Base-by-base conservation (phyloP, 2,797 vertebrate genomes). In the Danio albolineatus region DNA sequence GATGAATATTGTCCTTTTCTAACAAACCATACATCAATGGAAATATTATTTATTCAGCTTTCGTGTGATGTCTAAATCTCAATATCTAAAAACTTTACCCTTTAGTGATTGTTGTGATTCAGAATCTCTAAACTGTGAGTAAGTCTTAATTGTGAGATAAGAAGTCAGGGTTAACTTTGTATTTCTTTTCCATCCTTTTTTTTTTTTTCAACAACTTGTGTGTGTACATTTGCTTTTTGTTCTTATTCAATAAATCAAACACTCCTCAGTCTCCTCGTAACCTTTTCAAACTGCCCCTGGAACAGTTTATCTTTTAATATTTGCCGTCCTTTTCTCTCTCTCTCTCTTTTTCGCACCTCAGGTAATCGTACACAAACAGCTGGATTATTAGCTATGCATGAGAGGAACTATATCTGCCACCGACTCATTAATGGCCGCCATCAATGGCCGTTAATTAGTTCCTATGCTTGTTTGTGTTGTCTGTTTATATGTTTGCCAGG, bases 171-270 rank as follows among this genome's bases (percentile, higher is more conserved):
- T 28, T 28, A 28, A 28, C 28, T 28, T 28, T 28, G 28, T n/a
- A n/a, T n/a, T n/a, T n/a, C n/a, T n/a, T n/a, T n/a, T n/a, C n/a
- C n/a, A n/a, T n/a, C n/a, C n/a, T n/a, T n/a, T n/a, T n/a, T n/a
- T n/a, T 28, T 28, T 28, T 1, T 28, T 28, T 28, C 28, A n/a
- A 36, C 6, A 10, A 1, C 1, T 48, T 9, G 44, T 3, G 10
- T 16, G 28, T 38, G 21, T 28, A 0, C n/a, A 39, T 62, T 62
- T 43, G 16, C 39, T 51, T 53, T 38, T 17, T 70, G 85, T 80
- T 85, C 84, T 90, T 82, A 90, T 87, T 78, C 84, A 88, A 89
- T 90, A 91, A 92, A 90, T 91, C 91, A 90, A 91, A 87, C 88
- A 87, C 60, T 86, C 66, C 82, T 54, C 66, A 54, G 84, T 19